Base-by-base conservation (phyloP, 2,797 vertebrate genomes). In the Rhyacichthys aspro region DNA sequence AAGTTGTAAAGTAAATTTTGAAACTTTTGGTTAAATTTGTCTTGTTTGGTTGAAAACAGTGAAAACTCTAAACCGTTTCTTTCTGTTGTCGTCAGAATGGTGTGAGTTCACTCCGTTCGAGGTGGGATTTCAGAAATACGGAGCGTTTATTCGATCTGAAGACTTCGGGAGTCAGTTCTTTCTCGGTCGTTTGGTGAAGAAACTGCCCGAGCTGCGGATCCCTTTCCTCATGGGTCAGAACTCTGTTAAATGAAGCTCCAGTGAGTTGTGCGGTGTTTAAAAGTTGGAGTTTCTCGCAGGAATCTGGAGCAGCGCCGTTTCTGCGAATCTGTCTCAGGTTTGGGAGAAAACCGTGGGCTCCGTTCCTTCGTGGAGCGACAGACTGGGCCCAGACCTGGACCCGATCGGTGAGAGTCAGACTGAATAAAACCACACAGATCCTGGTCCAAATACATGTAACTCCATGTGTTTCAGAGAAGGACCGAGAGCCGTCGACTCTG, bases 291-390 rank as follows among this genome's bases (percentile, higher is more conserved):
- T 38, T 23, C 8, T 6, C 2, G 5, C 43, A 95, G 94, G 94
- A 53, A 90, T 95, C 67, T 95, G 94, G 93, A 95, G 93, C 83
- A 96, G 94, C 52, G 74, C 92, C 46, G 93, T 94, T 15, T 93
- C 94, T n/a, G 44, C 90, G 34, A 95, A 83, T 79, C 79, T 95
- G 58, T 76, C 88, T 42, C 83, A 94, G 43, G 72, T 94, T 56
- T 91, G 94, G 76, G 84, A 74, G 14, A 67, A 79, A 72, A 59
- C 83, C 8, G 91, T 90, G 0, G 91, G 92, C 23, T 72, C 81
- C 76, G 3, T 3, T 4, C 44, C 93, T 17, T 89, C 90, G 69
- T 94, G 93, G 91, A 84, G 75, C 7, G 70, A 80, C 91, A 33
- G 83, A 87, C 54, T 78, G 4, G 85, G 81, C 69, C 76, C 88